phyloP scores from a whole-genome alignment of 2,888 invertebrate genomes.

The Pyrochroa serraticornis region DNA sequence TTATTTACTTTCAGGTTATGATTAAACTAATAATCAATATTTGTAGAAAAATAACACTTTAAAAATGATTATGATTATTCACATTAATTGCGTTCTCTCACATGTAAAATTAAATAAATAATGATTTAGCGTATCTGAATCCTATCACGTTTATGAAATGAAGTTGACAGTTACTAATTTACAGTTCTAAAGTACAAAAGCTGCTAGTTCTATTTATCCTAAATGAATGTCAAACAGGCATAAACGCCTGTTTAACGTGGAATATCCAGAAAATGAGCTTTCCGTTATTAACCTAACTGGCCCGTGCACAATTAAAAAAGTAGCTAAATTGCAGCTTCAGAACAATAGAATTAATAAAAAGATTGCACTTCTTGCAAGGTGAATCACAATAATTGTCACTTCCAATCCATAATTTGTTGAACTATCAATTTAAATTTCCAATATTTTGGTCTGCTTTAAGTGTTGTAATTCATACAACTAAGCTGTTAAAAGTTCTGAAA shows the following conservation, averaged over 20 bases:
- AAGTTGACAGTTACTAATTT: slow-evolving; percentile 40
- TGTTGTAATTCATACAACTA: no score
- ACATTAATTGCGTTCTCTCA: slow-evolving; percentile 20
- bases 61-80: slow-evolving; percentile 29
- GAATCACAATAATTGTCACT: no score
- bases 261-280: slow-evolving; percentile 31
- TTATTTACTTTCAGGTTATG: slow-evolving; percentile 7
- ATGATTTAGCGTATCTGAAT: slow-evolving; percentile 32
- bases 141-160: slow-evolving; percentile 44
- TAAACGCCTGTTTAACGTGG: slow-evolving; percentile 20
- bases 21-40: slow-evolving; percentile 18
- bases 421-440: no score
- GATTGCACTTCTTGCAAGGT: no score
- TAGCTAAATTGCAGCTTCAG: background rate
- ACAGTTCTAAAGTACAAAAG: slow-evolving; percentile 49
- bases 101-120: slow-evolving; percentile 35
- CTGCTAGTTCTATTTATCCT: slow-evolving; percentile 45
- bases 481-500: no score
- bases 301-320: background rate
- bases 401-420: no score
- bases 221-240: slow-evolving; percentile 27
- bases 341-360: no score
- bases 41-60: slow-evolving; percentile 32
- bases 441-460: no score
- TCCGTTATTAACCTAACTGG: background rate